Base-by-base conservation (phyloP, 2,888 invertebrate species). In the Drosophila diplacantha region DNA sequence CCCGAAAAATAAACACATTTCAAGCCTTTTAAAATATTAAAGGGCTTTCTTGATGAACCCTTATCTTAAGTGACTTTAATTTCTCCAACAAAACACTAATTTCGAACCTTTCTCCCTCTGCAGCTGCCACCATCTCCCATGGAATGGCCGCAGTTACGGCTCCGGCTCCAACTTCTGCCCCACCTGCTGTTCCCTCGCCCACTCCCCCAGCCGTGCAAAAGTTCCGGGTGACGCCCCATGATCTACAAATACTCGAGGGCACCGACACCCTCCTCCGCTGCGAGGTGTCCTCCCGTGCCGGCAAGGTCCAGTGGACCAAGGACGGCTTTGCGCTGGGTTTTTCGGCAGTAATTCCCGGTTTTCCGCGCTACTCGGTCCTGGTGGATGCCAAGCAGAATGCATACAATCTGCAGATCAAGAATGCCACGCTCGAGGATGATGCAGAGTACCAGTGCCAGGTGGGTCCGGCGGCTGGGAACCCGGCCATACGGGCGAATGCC, bases 371-470 rank as follows among this genome's bases (percentile, higher is more conserved):
- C 89, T 93, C 94, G 12, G 93, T 97, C 89, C 92, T 95, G 57
- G 97, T 96, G 3, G 95, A 96, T 87, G 92, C 93, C 49, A 91
- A 91, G 32, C 92, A 92, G 54, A 96, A 96, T 8, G 92, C 96
- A 54, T 97, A 95, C 90, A 96, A 98, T 90, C 91, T 98, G 74
- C 91, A 93, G 85, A 96, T 99, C 84, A 93, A 92, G 77, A 96
- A 97, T 89, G 96, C 95, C 5, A 93, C 94, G 22, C 89, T 98
- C 31, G 94, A 93, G 78, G 99, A 99, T 87, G 98, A 98, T 87
- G 97, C 96, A 0, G 95, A 96, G 85, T 99, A 94, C 89, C 96
- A 98, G 90, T 99, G 99, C 89, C 99, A 99, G 92, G 96, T 98
- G 44, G 95, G 95, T 34, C 96, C 97, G 0, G 92, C 93, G 0